Conservation (phyloP, 2,113 vertebrate genomes). For the Motacilla alba region DNA sequence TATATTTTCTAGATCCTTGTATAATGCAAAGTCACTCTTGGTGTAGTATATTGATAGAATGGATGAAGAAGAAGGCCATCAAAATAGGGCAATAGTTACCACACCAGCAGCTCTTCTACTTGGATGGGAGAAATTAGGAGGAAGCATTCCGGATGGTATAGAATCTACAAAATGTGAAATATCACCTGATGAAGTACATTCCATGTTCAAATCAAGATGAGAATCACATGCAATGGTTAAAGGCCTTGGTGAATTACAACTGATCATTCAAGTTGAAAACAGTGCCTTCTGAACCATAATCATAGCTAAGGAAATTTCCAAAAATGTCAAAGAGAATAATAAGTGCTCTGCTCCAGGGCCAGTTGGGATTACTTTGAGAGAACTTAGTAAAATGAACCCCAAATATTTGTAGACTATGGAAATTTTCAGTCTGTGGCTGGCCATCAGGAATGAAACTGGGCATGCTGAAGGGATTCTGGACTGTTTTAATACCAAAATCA, state of each 20-base stretch:
- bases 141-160: background rate
- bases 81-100: background rate
- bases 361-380: background rate
- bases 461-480: background rate
- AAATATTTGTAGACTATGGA: background rate
- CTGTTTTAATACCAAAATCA: background rate
- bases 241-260: background rate
- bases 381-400: background rate
- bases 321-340: background rate
- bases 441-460: background rate
- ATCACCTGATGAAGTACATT: background rate
- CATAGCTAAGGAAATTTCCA: background rate
- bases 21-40: background rate
- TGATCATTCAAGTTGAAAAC: background rate
- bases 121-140: background rate
- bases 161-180: background rate
- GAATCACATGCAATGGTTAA: background rate
- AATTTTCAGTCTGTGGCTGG: background rate
- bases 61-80: background rate
- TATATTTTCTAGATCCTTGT: background rate
- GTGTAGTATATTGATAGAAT: background rate
- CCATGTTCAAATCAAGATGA: background rate
- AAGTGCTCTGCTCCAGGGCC: background rate
- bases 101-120: background rate
- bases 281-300: background rate